Conservation (phyloP, 2,888 invertebrate genomes). For the Vesta saturnalis region DNA sequence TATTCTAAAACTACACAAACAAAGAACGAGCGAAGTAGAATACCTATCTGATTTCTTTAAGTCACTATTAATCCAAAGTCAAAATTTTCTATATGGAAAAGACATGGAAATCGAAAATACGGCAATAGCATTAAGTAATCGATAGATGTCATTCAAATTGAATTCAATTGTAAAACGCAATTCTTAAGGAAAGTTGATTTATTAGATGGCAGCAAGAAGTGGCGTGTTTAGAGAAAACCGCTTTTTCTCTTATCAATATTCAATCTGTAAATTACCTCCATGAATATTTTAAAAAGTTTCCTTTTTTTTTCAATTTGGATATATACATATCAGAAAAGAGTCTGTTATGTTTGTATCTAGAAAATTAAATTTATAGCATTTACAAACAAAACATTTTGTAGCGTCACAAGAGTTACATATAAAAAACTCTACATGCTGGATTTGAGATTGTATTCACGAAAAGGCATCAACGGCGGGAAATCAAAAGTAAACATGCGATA, state of each 20-base stretch:
- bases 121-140: not conserved
- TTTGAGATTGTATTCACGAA: constrained; percentile 36
- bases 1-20: no score
- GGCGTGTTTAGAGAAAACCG: constrained; percentile 1
- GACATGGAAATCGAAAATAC: not conserved
- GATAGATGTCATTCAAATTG: constrained; percentile 1
- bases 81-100: not conserved
- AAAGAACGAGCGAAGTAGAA: no score
- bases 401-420: constrained; percentile 3
- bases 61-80: not conserved
- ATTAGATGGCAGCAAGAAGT: not conserved
- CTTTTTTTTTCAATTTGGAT: constrained; percentile 2
- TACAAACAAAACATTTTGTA: constrained; percentile 10
- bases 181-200: not conserved
- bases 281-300: constrained; percentile 2
- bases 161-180: not conserved
- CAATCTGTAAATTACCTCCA: constrained; percentile 10
- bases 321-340: not conserved
- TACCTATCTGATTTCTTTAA: no score
- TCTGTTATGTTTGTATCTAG: not conserved
- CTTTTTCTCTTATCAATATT: constrained; percentile 1
- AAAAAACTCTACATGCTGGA: constrained; percentile 21
- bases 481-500: constrained; percentile 55
- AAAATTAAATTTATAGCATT: constrained; percentile 14
- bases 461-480: constrained; percentile 42